Conservation (phyloP, 53 echinoderm and acorn worm genomes). For the Hippasteria phrygiana region DNA sequence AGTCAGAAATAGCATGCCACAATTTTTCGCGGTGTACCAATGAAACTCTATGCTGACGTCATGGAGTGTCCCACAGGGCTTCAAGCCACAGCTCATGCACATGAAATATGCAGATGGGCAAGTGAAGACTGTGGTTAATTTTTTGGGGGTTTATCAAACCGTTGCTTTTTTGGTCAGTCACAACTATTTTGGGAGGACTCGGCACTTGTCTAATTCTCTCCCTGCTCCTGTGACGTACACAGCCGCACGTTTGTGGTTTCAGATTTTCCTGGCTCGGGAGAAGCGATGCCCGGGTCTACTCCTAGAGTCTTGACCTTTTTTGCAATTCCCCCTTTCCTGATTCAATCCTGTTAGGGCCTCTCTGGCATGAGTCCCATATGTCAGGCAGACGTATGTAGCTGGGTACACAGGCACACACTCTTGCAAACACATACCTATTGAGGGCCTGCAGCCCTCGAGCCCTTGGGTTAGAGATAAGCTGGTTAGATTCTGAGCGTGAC, state of each 20-base stretch:
- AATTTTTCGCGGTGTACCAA: background rate
- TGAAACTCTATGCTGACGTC: background rate
- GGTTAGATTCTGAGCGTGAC: background rate
- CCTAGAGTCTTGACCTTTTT: conserved; percentile 33
- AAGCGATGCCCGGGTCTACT: background rate
- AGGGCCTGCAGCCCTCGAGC: background rate
- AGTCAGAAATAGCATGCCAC: background rate
- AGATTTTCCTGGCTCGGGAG: conserved; percentile 13
- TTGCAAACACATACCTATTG: background rate
- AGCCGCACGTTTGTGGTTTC: conserved; percentile 39
- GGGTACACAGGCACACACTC: background rate
- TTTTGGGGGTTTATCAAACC: background rate
- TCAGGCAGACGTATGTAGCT: background rate
- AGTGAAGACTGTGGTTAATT: background rate
- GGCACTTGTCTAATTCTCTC: conserved; percentile 8
- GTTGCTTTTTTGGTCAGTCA: background rate
- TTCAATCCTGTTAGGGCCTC: background rate
- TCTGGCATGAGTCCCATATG: background rate
- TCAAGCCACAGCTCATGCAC: background rate
- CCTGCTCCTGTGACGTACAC: conserved; percentile 38
- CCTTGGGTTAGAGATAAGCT: background rate
- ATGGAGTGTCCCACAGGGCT: background rate
- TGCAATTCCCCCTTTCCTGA: background rate
- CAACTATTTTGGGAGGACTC: background rate
- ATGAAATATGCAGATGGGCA: background rate